Evolutionary conservation across 1,140 invertebrate genomes (phyloP).

Genomic region (Homalodisca vitripennis): DNA sequence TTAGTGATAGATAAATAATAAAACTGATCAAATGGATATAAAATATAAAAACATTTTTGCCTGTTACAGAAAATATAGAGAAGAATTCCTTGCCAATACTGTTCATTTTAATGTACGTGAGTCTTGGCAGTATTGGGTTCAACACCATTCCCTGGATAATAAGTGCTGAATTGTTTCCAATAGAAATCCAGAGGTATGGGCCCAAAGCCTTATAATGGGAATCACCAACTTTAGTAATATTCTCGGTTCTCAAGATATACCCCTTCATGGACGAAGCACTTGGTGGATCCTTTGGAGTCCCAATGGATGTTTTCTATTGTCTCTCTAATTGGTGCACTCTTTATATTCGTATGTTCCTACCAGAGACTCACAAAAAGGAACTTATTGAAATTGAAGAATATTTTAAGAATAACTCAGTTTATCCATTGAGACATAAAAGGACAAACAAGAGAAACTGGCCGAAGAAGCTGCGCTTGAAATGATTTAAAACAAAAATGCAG

Average conservation of each 20-base stretch:
- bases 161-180: constrained; percentile 60
- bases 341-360: too few species aligned
- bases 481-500: too few species aligned
- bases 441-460: neutral
- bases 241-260: too few species aligned
- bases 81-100: constrained; percentile 46
- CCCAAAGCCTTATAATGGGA: constrained; percentile 52
- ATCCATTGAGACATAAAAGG: too few species aligned
- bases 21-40: neutral
- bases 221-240: constrained; percentile 57
- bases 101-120: constrained; percentile 55
- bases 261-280: too few species aligned
- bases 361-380: too few species aligned
- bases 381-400: too few species aligned
- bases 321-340: too few species aligned
- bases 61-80: neutral
- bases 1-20: too few species aligned
- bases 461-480: constrained; percentile 11
- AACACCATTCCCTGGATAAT: constrained; percentile 61
- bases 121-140: constrained; percentile 57
- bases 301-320: too few species aligned
- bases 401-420: too few species aligned
- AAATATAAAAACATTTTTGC: neutral
- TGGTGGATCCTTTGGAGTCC: too few species aligned
- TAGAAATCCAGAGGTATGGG: constrained; percentile 58